Percentiles rank a stretch among this genome's conserved stretches.
Conservation (phyloP, 2,797 vertebrate species). For the Okamejei kenojei region DNA sequence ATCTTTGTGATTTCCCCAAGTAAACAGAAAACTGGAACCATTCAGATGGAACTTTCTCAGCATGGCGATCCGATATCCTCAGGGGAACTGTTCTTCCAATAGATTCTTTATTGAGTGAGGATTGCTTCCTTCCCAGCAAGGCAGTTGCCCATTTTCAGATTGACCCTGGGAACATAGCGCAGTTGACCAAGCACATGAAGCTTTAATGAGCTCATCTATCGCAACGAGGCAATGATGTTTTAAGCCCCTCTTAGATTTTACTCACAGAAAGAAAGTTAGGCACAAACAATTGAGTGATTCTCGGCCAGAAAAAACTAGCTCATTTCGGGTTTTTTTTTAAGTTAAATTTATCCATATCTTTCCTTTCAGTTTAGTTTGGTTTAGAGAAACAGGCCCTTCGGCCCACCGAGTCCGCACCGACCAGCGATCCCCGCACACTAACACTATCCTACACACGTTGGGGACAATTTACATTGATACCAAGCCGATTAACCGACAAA, state of each 20-base stretch:
- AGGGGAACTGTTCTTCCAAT: slow-evolving; percentile 56
- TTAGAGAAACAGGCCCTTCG: too few relatives aligned
- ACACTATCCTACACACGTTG: too few relatives aligned
- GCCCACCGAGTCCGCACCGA: too few relatives aligned
- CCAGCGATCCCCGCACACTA: too few relatives aligned
- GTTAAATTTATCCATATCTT: too few relatives aligned
- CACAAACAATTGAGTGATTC: background rate
- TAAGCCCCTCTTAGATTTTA: background rate
- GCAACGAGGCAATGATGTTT: too few relatives aligned
- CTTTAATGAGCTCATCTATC: background rate
- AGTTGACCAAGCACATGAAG: slow-evolving; percentile 37
- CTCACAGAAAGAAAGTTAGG: background rate
- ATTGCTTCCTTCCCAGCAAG: slow-evolving; percentile 46
- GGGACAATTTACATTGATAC: too few relatives aligned
- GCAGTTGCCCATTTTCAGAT: slow-evolving; percentile 46
- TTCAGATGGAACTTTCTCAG: slow-evolving; percentile 66
- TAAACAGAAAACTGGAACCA: slow-evolving; percentile 52
- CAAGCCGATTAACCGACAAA: too few relatives aligned
- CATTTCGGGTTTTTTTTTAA: background rate
- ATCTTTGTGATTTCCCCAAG: slow-evolving; percentile 41
- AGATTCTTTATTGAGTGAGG: slow-evolving; percentile 52
- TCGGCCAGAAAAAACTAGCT: background rate
- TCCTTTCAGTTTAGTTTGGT: too few relatives aligned
- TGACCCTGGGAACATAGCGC: slow-evolving; percentile 59
- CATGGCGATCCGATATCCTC: slow-evolving; percentile 57